These are phyloP conservation scores for Clarias laeviceps DNA, from an alignment of 2,797 vertebrate genomes.

Conservation along the genomic window DNA sequence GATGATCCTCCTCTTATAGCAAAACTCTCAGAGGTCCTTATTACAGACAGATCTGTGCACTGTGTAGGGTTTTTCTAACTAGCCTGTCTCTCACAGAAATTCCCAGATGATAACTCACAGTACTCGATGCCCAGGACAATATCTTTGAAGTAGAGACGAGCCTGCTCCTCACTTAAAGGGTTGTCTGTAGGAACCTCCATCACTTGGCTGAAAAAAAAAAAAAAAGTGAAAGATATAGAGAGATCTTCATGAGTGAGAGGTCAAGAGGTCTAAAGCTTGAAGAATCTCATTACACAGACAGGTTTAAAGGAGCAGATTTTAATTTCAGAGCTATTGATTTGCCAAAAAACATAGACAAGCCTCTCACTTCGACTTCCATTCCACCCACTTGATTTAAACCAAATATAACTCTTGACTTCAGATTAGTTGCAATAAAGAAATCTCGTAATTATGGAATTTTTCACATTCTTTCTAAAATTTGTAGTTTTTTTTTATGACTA, in stretches of 20 bases:
- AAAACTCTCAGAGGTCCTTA: neutral
- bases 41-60: slow-evolving; percentile 12
- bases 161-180: slow-evolving; percentile 88
- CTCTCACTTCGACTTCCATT: neutral
- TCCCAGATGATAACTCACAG: slow-evolving; percentile 78
- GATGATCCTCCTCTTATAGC: neutral
- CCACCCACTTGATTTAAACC: neutral
- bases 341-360: neutral
- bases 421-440: too few relatives aligned
- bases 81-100: neutral
- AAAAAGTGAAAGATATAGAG: neutral
- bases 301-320: neutral
- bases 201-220: slow-evolving; percentile 79
- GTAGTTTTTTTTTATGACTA: neutral
- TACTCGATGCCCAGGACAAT: slow-evolving; percentile 95
- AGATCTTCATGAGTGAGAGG: neutral
- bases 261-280: slow-evolving; percentile 17
- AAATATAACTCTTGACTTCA: neutral
- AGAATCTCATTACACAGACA: neutral
- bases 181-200: slow-evolving; percentile 93
- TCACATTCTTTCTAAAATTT: neutral
- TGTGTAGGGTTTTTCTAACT: slow-evolving; percentile 6
- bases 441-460: neutral
- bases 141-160: slow-evolving; percentile 89
- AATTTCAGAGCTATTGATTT: neutral